A percentile compares a stretch with the other conserved stretches of the same genome.
Conservation (phyloP, 2,888 invertebrate species). For the Leptopilina drosophilae region DNA sequence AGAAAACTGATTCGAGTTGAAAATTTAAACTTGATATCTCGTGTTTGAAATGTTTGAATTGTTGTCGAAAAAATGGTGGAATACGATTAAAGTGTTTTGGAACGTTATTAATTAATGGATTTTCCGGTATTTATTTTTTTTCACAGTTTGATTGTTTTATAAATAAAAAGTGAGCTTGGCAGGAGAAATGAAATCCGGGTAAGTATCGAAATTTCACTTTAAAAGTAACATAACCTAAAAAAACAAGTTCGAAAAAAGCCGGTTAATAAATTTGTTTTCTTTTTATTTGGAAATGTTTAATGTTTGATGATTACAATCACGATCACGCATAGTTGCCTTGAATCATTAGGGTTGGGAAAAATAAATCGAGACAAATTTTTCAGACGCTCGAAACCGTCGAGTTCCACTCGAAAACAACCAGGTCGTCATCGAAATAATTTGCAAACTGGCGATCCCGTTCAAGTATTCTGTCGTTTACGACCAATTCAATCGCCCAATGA, state of each 20-base stretch:
- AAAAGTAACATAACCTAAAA: not conserved
- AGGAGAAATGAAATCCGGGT: constrained; percentile 18
- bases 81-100: not conserved
- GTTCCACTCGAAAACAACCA: constrained; percentile 67
- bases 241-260: not conserved
- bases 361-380: constrained; percentile 46
- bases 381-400: constrained; percentile 69
- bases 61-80: not conserved
- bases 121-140: not conserved
- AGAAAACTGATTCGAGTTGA: not conserved
- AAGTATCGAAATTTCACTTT: not conserved
- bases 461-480: constrained; percentile 93
- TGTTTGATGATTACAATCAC: not conserved
- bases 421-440: constrained; percentile 61
- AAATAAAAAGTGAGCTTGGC: not conserved
- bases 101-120: not conserved
- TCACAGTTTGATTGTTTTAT: not conserved
- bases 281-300: too few relatives aligned
- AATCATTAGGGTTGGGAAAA: not conserved
- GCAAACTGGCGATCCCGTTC: constrained; percentile 84
- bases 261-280: not conserved
- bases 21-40: not conserved
- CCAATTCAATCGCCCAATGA: constrained; percentile 86
- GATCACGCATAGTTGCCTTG: too few relatives aligned
- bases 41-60: not conserved